These are phyloP conservation scores for Argyresthia goedartella DNA, from an alignment of 2,888 invertebrate genomes.

Conservation along the genomic window DNA sequence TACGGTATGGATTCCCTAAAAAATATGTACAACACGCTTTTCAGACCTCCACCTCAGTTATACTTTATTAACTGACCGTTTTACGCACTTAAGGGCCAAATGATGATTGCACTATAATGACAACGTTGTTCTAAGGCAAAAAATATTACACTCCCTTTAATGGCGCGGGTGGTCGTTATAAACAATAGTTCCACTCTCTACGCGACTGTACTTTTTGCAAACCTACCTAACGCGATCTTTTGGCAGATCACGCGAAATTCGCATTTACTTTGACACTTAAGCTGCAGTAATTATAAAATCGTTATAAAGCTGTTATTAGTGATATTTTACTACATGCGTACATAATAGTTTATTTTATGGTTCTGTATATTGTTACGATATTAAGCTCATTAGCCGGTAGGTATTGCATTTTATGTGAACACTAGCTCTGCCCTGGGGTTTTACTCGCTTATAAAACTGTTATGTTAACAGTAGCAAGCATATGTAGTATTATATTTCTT, in stretches of 20 bases:
- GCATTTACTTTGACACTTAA: slow-evolving; percentile 29
- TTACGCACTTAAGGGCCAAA: neutral
- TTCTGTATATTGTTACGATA: too few species aligned
- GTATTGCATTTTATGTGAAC: too few species aligned
- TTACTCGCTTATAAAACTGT: too few species aligned
- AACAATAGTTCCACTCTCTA: neutral
- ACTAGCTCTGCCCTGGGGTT: too few species aligned
- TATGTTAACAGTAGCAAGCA: too few species aligned
- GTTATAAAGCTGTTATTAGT: slow-evolving; percentile 16
- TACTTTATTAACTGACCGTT: neutral
- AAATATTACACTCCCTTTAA: neutral
- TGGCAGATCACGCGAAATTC: slow-evolving; percentile 18
- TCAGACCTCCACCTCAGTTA: too few species aligned
- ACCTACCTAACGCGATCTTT: neutral
- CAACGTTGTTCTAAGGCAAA: neutral
- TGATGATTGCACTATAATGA: slow-evolving; percentile 3
- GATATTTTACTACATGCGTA: too few species aligned
- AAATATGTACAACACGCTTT: too few species aligned
- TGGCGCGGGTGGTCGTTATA: neutral
- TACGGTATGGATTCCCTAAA: too few species aligned
- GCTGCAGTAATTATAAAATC: slow-evolving; percentile 26
- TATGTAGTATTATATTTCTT: too few species aligned
- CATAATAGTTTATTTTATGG: too few species aligned
- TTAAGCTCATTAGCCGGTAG: too few species aligned
- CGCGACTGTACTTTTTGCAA: neutral